Percentiles rank a stretch among this genome's conserved stretches.
phyloP scores from a whole-genome alignment of 1,140 invertebrate species.

The Macrobrachium nipponense region DNA sequence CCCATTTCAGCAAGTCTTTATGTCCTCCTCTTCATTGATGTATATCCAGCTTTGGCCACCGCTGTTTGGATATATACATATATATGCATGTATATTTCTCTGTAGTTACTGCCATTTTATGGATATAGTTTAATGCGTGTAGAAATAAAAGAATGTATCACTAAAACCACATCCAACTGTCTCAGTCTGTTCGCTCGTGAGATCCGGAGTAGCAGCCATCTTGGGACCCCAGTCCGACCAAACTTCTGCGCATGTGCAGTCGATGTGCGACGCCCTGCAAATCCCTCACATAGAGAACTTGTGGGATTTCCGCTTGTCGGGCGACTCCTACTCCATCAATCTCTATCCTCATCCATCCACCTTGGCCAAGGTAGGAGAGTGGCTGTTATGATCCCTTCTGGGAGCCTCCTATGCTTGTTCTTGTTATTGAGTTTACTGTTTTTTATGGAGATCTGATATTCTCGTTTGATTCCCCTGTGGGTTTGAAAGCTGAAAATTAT shows the following conservation, averaged over 20 bases:
- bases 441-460: no score
- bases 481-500: no score
- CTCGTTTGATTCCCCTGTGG: no score
- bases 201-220: conserved; percentile 79
- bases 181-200: conserved; percentile 74
- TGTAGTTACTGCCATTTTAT: no score
- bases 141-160: background rate
- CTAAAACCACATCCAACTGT: background rate
- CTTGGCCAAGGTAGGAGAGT: conserved; percentile 64
- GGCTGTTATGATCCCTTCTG: background rate
- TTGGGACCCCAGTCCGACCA: conserved; percentile 82
- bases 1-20: no score
- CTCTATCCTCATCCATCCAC: conserved; percentile 78
- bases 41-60: no score
- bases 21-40: no score
- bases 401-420: no score
- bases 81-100: no score
- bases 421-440: no score
- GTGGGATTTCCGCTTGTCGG: conserved; percentile 72
- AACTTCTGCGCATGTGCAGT: conserved; percentile 82
- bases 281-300: conserved; percentile 86
- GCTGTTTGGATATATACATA: background rate
- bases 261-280: conserved; percentile 86
- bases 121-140: no score
- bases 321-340: conserved; percentile 80